Conservation (phyloP, 2,797 vertebrate genomes). For the Acipenser ruthenus region DNA sequence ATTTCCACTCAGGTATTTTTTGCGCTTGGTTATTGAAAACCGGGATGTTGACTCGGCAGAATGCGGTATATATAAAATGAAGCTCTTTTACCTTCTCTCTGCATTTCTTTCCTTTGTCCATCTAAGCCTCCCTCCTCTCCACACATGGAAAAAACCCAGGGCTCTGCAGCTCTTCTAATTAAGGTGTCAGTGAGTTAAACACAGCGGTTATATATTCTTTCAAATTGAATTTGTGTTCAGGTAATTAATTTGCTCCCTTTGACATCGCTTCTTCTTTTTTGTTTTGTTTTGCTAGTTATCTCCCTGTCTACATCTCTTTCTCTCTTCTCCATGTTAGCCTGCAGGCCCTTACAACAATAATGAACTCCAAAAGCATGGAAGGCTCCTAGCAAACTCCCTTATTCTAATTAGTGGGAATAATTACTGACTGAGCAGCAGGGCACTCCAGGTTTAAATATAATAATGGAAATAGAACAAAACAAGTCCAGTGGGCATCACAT, state of each 20-base stretch:
- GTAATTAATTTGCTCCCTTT: slow-evolving; percentile 43
- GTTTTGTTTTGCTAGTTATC: slow-evolving; percentile 11
- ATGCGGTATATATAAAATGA: too few species aligned
- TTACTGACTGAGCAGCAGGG: not conserved
- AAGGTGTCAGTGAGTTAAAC: slow-evolving; percentile 40
- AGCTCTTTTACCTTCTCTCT: too few species aligned
- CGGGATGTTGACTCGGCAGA: too few species aligned
- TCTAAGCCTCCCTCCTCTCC: slow-evolving; percentile 23
- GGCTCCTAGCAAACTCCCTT: not conserved
- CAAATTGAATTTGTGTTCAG: slow-evolving; percentile 33
- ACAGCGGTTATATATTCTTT: slow-evolving; percentile 30
- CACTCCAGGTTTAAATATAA: too few species aligned
- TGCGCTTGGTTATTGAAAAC: too few species aligned
- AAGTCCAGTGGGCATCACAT: too few species aligned
- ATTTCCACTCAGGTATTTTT: too few species aligned
- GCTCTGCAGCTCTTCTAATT: slow-evolving; percentile 35
- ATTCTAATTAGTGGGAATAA: not conserved
- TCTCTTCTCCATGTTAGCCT: slow-evolving; percentile 22
- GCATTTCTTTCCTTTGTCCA: not conserved
- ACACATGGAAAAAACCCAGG: slow-evolving; percentile 25
- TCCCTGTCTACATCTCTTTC: slow-evolving; percentile 12
- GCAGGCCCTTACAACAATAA: slow-evolving; percentile 17
- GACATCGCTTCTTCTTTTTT: slow-evolving; percentile 18
- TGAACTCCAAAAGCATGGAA: not conserved
- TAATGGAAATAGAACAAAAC: too few species aligned